Evolutionary conservation across 2,888 invertebrate species (phyloP), one percentile per base, ranked within the genome.

Genomic region (Netelia inedita): DNA sequence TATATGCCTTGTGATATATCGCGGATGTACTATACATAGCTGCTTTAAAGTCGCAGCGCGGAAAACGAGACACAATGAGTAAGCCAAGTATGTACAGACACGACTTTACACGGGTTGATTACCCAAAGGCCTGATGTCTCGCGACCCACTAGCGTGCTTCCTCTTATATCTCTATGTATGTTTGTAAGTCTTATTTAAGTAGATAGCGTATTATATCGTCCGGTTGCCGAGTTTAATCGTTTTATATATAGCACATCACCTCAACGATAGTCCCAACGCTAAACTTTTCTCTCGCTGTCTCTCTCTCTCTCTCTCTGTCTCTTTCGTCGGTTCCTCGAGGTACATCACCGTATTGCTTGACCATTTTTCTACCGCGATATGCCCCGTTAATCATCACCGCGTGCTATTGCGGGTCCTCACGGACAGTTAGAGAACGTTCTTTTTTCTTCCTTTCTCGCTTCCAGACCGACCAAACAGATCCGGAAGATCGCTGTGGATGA

Each of bases 31-130:
- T 46, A 66, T 46, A 46, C 43, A 66, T 46, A 46, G 41, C 35
- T 28, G 28, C 41, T 9, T 41, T 21, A 8, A 19, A 65, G 71
- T 57, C 55, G n/a, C 43, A 57, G 53, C 53, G 43, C 41, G 14
- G 72, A 72, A 73, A 65, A 65, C 46, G 66, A 65, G 73, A 80
- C 57, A 80, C 46, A 80, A 80, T 72, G 79, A 73, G 73, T 50
- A 72, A 79, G 63, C 74, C n/a, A 57, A 76, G 66, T 46, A 10
- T 6, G 28, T 28, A 74, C 50, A 46, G 46, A 61, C 35, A 59
- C 78, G 59, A 69, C 35, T 61, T 53, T 69, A 78, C 61, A 71
- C 55, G 46, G 41, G 28, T 75, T 75, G 79, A 71, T 79, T 71
- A 79, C 50, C 41, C 71, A 63, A 71, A 61, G 61, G 53, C 21